Conservation (phyloP, 2,797 vertebrate genomes). For the Emydoidea blandingii region DNA sequence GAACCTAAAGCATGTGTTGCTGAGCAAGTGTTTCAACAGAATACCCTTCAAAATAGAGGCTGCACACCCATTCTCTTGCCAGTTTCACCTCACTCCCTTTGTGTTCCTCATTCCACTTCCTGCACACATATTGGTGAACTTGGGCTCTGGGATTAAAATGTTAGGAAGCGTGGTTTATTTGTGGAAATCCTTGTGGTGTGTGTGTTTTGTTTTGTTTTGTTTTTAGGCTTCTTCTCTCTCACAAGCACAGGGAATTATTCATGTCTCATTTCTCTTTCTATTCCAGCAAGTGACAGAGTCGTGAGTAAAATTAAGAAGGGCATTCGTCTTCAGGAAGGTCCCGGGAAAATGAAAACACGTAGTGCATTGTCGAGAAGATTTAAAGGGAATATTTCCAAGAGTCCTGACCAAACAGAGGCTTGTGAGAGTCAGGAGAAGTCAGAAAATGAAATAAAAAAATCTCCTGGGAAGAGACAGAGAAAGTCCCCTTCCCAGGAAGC, state of each 20-base stretch:
- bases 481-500: not conserved
- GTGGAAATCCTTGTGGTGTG: not conserved
- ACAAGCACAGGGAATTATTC: not conserved
- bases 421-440: not conserved
- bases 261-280: conserved; percentile 34
- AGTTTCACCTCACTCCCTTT: not conserved
- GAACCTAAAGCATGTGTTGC: not conserved
- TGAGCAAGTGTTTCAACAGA: not conserved
- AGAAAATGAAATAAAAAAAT: not conserved
- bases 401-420: fast-evolving
- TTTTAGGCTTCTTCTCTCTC: not conserved
- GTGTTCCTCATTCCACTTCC: fast-evolving
- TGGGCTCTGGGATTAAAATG: not conserved
- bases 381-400: not conserved
- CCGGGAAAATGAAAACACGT: not conserved
- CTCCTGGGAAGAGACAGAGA: not conserved
- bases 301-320: not conserved
- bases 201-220: not conserved
- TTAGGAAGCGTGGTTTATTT: not conserved
- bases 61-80: fast-evolving
- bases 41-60: not conserved
- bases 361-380: not conserved
- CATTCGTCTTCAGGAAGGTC: not conserved
- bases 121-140: not conserved
- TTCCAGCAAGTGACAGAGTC: conserved; percentile 39